Base-by-base conservation (phyloP, 2,888 invertebrate species). In the Rotaria macrura region DNA sequence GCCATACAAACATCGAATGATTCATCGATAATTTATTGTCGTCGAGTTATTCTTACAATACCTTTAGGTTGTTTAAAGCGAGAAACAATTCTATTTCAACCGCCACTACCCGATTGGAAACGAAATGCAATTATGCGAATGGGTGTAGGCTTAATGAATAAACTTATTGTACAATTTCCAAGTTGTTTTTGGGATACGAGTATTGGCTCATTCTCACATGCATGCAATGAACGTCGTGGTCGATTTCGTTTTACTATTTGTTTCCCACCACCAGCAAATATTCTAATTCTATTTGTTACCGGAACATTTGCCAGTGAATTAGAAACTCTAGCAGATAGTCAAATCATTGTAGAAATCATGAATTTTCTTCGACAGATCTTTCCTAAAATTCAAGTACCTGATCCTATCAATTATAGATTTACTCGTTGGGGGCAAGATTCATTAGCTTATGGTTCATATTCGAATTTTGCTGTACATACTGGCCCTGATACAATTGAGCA, bases 371-470 rank as follows among this genome's bases (percentile, higher is more conserved):
- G 43, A 79, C 40, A 40, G 43, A 25, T 79, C 1, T 79, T 79
- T 43, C 12, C 40, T 40, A 23, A 1, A 25, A n/a, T 9, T 12
- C 14, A 2, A 4, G n/a, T 79, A 43, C 43, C 43, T 4, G n/a
- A n/a, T 10, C 79, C 79, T 10, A 43, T n/a, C 43, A 40, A 79
- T 12, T 79, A 43, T 79, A 40, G 14, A 9, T n/a, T 79, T 43
- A 43, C 79, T 20, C 79, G 79, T n/a, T 79, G 79, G 79, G 7
- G 20, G 25, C 79, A 79, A 23, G 79, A 79, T 43, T 25, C 79
- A 79, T 43, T 79, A 40, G 40, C 79, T 6, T 79, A 79, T 79
- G 79, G 79, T 43, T 79, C 79, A n/a, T 79, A 79, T 79, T 79
- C 79, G 14, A 43, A 79, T 79, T 43, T 79, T 79, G 25, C 43